Base-by-base conservation (phyloP, 2,888 invertebrate genomes). In the Ferdinandea cuprea region DNA sequence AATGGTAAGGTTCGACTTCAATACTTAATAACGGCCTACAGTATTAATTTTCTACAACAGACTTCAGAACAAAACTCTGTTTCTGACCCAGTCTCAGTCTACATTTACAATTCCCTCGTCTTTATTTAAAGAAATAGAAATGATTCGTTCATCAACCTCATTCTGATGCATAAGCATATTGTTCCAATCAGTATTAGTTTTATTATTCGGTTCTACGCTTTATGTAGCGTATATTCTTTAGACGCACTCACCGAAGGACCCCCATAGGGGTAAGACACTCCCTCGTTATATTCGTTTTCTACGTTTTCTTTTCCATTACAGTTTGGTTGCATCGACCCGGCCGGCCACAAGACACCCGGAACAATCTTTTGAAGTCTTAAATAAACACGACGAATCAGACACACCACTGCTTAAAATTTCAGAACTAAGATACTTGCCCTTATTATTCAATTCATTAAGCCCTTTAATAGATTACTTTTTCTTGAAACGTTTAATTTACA, bases 1-100 rank as follows among this genome's bases (percentile, higher is more conserved):
- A 48, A 56, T 58, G 28, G 32, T 63, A 21, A 3, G 59, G 30
- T n/a, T 68, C 35, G 8, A 37, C 40, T 30, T 50, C 19, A 21
- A 44, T 21, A 5, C 7, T 25, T 1, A 13, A 7, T 5, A n/a
- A 7, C 6, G 48, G 13, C 4, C 28, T 28, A 9, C 48, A 48
- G 28, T 48, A 48, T n/a, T 11, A 11, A 11, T 35, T 11, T 3
- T 11, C 35, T 11, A 35, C n/a, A 11, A n/a, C 11, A 11, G 3
- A 9, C 9, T 4, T 35, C n/a, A 6, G n/a, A n/a, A n/a, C 11
- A 2, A 11, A 4, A 4, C n/a, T 35, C n/a, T n/a, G 11, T 35
- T 11, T 4, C 9, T 4, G 9, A n/a, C 35, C n/a, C 11, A 35
- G n/a, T 28, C 35, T 35, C 11, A 35, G 35, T 11, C n/a, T 4